Evolutionary conservation across 2,797 vertebrate species (phyloP).

Genomic region (Smutsia temminckii): DNA sequence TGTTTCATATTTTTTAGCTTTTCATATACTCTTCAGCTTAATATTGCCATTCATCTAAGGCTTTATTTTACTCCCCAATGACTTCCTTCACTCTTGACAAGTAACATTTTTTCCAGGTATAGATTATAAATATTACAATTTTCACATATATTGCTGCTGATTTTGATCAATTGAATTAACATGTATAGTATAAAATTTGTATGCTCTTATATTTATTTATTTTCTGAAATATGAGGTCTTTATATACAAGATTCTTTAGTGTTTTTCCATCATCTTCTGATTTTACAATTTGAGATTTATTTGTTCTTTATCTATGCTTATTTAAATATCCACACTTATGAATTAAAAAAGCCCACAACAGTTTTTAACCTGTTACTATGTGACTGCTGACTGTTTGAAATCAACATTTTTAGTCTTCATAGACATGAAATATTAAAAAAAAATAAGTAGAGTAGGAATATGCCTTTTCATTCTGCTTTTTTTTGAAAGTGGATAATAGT

Average conservation of each 20-base stretch:
- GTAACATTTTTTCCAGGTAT: not conserved
- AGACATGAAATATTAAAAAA: constrained; percentile 32
- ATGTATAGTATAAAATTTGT: not conserved
- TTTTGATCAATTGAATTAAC: not conserved
- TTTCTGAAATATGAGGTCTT: not conserved
- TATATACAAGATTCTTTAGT: not conserved
- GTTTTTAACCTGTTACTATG: not conserved
- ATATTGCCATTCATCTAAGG: not conserved
- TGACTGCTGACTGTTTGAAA: constrained; percentile 11
- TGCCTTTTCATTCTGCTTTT: not conserved
- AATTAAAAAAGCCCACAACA: constrained; percentile 25
- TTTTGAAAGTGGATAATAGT: not conserved
- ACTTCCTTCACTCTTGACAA: not conserved
- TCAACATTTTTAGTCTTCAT: constrained; percentile 10
- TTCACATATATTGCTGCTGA: not conserved
- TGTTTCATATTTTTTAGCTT: not conserved
- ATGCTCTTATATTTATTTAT: not conserved
- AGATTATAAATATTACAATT: not conserved
- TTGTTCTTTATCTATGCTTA: constrained; percentile 7
- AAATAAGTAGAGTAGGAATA: not conserved
- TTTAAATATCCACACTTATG: not conserved
- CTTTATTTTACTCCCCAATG: not conserved
- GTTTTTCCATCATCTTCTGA: not conserved
- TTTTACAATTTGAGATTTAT: constrained; percentile 35
- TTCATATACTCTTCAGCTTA: not conserved